Evolutionary conservation across 1,140 invertebrate species (phyloP), one percentile per base, ranked within the genome.

Genomic region (Cardiocondyla obscurior): DNA sequence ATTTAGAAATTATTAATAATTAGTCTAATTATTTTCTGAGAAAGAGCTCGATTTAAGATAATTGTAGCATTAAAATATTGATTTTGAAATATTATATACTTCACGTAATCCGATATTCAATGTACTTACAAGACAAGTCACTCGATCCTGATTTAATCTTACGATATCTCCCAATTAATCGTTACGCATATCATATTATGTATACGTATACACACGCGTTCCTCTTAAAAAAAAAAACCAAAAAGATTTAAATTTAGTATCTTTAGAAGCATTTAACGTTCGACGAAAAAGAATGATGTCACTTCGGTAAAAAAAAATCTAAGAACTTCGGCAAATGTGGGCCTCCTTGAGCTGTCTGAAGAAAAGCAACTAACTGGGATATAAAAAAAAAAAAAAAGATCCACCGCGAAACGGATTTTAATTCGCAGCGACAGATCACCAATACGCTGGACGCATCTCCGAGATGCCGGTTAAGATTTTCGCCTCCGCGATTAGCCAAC

Each of bases 271-370:
- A 36, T 42, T 69, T 69, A 79, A 69, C 25, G 33, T 12, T 67
- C 22, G n/a, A 77, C 28, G 14, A 39, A 14, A 77, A 51, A 51
- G 22, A 14, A 14, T 28, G 33, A 2, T 65, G 53, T 77, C 74
- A 36, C 67, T 67, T 67, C 22, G 8, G n/a, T 77, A 77, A 77
- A 30, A 46, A 79, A 67, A 33, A 39, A 30, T 36, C n/a, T n/a
- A n/a, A n/a, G n/a, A 53, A 44, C 42, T 49, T 36, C 16, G 46
- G 62, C 22, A n/a, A 69, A 53, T 39, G 46, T 69, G 60, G 60
- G 22, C 19, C 28, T 77, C 74, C 74, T 67, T 77, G 60, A 67
- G 46, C 74, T 53, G 60, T 65, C 74, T 77, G 33, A 33, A 77
- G 60, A 67, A 46, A 25, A 33, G 5, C 62, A 79, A 53, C 74